These are phyloP conservation scores for Drosophila hamatofila DNA, from an alignment of 2,888 invertebrate genomes.

Conservation along the genomic window DNA sequence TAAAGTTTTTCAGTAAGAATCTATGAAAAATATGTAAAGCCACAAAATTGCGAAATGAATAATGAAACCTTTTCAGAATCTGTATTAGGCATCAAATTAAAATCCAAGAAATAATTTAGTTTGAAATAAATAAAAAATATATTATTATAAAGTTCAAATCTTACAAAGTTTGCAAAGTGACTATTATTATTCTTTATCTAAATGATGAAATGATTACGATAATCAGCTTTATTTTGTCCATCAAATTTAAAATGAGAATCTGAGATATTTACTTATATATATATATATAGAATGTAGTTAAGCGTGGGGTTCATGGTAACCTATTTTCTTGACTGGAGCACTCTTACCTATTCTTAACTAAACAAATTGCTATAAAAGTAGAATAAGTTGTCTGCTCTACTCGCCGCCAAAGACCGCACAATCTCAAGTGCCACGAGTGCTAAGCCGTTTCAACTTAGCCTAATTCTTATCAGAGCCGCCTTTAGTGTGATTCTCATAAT, in stretches of 20 bases:
- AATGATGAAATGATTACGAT: neutral
- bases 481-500: neutral
- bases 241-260: neutral
- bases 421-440: neutral
- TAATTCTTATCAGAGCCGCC: neutral
- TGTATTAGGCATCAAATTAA: too few relatives aligned
- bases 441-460: neutral
- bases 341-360: constrained; percentile 3
- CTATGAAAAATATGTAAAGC: too few relatives aligned
- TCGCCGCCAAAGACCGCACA: neutral
- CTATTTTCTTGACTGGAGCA: neutral
- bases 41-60: too few relatives aligned
- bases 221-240: neutral
- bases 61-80: too few relatives aligned
- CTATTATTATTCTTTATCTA: neutral
- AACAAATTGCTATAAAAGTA: neutral
- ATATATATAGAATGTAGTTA: neutral
- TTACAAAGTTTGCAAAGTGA: too few relatives aligned
- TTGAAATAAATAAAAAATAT: too few relatives aligned
- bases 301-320: neutral
- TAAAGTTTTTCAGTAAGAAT: neutral
- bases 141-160: too few relatives aligned
- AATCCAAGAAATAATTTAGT: too few relatives aligned
- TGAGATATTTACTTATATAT: neutral
- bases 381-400: neutral